Conservation (phyloP, 2,797 vertebrate species). For the Pantherophis alleghaniensis region DNA sequence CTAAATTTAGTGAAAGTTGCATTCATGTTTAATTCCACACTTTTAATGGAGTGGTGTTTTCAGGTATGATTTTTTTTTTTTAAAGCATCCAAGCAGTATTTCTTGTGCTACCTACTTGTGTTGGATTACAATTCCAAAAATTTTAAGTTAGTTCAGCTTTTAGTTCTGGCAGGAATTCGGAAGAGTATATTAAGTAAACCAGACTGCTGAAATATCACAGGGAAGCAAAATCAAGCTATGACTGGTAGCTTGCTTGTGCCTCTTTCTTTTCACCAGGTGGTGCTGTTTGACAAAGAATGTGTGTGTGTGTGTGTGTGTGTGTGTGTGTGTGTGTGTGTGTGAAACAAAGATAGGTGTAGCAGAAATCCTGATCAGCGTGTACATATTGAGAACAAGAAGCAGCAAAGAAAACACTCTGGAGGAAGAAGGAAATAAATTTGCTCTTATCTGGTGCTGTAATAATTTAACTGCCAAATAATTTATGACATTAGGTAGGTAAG, state of each 20-base stretch:
- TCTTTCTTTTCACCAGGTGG: conserved; percentile 16
- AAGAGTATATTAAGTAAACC: not conserved
- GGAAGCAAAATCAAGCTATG: not conserved
- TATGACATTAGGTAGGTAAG: not conserved
- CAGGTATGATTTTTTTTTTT: not conserved
- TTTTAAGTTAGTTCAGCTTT: not conserved
- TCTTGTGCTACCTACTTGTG: not conserved
- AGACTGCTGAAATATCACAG: not conserved
- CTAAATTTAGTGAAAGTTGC: not conserved
- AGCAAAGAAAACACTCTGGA: not conserved
- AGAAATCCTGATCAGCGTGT: not conserved
- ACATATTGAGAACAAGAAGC: not conserved
- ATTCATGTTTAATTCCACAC: not conserved
- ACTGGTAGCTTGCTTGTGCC: not conserved
- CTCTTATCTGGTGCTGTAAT: not conserved
- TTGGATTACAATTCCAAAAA: not conserved
- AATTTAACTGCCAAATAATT: not conserved
- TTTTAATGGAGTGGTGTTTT: not conserved
- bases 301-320: not conserved
- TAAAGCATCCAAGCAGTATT: not conserved
- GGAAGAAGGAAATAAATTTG: not conserved
- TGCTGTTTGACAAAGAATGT: conserved; percentile 3
- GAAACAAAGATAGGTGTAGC: not conserved
- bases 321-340: not conserved
- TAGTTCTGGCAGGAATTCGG: not conserved